Percentiles rank a stretch among this genome's conserved stretches.
phyloP scores from a whole-genome alignment of 2,888 invertebrate species.

The Carcina quercana region DNA sequence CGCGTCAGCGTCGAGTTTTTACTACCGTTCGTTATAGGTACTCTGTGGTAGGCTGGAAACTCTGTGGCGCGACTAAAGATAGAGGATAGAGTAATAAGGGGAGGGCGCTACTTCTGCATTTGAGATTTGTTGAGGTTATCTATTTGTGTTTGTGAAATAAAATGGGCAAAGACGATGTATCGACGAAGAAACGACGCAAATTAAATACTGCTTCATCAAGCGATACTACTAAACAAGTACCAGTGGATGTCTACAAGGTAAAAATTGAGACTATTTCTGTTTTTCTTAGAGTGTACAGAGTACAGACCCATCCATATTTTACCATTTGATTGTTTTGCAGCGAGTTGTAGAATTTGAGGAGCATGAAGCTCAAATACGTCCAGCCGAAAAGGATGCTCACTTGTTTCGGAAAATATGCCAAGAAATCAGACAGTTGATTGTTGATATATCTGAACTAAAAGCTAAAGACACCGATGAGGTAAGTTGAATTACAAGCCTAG shows the following conservation, averaged over 20 bases:
- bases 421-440: constrained; percentile 79
- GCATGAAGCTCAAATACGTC: constrained; percentile 78
- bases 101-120: too few species aligned
- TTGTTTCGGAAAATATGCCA: constrained; percentile 81
- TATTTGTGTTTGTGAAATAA: not conserved
- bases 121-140: constrained; percentile 1
- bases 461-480: constrained; percentile 71
- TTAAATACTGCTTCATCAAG: constrained; percentile 47
- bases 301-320: too few species aligned
- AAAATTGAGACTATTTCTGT: too few species aligned
- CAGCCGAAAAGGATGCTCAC: constrained; percentile 79
- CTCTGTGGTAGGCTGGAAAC: too few species aligned
- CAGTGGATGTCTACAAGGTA: constrained; percentile 77
- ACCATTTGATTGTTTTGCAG: constrained; percentile 43
- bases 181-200: constrained; percentile 74
- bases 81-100: too few species aligned
- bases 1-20: too few species aligned
- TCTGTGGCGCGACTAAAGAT: too few species aligned
- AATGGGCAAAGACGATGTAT: constrained; percentile 66
- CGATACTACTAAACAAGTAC: constrained; percentile 53
- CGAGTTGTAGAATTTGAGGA: constrained; percentile 83
- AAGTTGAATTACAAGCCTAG: constrained; percentile 14
- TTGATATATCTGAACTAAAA: constrained; percentile 81
- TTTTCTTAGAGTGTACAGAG: too few species aligned
- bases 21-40: too few species aligned